Percentiles rank a stretch among this genome's conserved stretches.
Evolutionary conservation across 2,888 invertebrate species (phyloP).

Genomic region (Diadromus collaris): DNA sequence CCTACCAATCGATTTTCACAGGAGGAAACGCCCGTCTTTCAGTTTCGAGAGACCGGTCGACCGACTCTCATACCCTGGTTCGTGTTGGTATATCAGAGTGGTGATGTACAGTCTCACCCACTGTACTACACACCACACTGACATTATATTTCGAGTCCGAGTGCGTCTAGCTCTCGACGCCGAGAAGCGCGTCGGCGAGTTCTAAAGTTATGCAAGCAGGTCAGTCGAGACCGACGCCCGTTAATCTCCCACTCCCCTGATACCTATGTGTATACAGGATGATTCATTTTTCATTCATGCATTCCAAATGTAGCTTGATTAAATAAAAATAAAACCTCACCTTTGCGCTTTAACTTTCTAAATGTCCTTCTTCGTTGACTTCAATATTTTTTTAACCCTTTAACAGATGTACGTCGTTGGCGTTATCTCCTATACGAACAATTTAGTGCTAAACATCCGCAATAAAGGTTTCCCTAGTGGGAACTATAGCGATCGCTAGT

Average conservation of each 20-base stretch:
- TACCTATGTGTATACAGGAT: conserved; percentile 24
- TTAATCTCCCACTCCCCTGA: conserved; percentile 37
- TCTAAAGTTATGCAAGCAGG: conserved; percentile 67
- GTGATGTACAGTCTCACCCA: conserved; percentile 8
- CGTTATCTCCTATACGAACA: background rate
- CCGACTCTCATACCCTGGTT: conserved; percentile 3
- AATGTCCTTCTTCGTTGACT: background rate
- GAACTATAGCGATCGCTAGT: too few species aligned
- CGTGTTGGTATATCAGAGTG: background rate
- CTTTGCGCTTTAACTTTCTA: background rate
- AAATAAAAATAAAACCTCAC: conserved; percentile 3
- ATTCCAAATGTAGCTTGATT: background rate
- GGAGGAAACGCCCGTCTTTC: conserved; percentile 55
- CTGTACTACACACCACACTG: conserved; percentile 11
- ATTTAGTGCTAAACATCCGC: background rate
- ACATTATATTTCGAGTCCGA: conserved; percentile 5
- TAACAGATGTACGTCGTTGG: background rate
- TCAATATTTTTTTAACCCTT: background rate
- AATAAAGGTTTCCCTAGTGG: background rate
- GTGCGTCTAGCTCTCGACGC: conserved; percentile 25
- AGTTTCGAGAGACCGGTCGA: conserved; percentile 10
- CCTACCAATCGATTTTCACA: conserved; percentile 48
- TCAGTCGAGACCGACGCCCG: conserved; percentile 63
- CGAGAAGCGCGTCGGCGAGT: conserved; percentile 48
- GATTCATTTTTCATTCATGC: conserved; percentile 24